Percentiles rank a stretch among this genome's conserved stretches.
These are phyloP conservation scores for Brienomyrus brachyistius DNA, from an alignment of 2,113 vertebrate species.

Conservation along the genomic window DNA sequence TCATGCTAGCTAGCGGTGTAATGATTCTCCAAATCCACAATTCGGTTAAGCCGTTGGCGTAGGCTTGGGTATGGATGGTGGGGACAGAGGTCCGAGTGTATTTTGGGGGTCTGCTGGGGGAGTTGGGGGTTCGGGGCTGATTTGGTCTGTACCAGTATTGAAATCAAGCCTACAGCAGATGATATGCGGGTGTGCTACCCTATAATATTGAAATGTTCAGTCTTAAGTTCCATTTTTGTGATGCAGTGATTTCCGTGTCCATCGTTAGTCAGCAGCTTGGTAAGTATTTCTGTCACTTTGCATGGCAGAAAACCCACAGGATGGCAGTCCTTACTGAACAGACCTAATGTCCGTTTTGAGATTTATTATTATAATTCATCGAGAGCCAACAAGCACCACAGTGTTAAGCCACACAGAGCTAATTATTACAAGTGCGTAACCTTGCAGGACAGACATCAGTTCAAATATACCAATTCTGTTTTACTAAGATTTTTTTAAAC, in stretches of 20 bases:
- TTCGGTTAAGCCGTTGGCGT: neutral
- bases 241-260: neutral
- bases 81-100: neutral
- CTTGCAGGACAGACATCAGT: neutral
- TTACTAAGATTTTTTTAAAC: neutral
- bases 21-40: neutral
- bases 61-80: neutral
- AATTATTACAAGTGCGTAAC: neutral
- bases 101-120: neutral
- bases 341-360: neutral
- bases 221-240: neutral
- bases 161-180: neutral
- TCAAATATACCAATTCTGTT: neutral
- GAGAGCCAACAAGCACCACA: neutral
- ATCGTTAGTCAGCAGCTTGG: neutral
- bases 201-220: neutral
- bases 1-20: neutral
- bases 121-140: neutral
- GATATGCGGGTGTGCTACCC: neutral
- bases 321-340: neutral
- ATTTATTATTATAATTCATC: neutral
- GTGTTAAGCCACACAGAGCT: neutral
- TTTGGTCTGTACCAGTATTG: neutral
- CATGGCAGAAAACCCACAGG: neutral
- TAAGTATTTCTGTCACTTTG: neutral